Percentiles rank a stretch among this genome's conserved stretches.
These are phyloP conservation scores for Cephus runcator DNA, from an alignment of 2,888 invertebrate genomes.

Conservation along the genomic window DNA sequence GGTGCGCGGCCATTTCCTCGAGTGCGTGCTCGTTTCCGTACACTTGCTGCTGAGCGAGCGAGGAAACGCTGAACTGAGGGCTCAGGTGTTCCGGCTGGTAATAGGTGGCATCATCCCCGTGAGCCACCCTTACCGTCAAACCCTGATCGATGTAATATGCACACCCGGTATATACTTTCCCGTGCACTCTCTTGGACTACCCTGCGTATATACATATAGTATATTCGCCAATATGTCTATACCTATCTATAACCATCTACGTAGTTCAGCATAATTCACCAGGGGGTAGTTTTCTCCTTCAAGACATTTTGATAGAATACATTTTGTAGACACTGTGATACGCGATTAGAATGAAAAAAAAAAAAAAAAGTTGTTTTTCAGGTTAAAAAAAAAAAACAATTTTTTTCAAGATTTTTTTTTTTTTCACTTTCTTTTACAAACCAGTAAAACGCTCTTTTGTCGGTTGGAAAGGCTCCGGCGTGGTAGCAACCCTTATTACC, in stretches of 20 bases:
- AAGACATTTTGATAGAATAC: not conserved
- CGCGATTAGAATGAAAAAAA: not conserved
- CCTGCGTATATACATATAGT: not conserved
- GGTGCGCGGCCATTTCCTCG: constrained; percentile 24
- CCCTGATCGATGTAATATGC: constrained; percentile 62
- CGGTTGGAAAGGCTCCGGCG: constrained; percentile 1
- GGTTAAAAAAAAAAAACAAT: not conserved
- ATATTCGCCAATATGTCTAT: not conserved
- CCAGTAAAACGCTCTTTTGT: constrained; percentile 17
- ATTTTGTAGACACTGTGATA: not conserved
- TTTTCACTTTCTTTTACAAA: not conserved
- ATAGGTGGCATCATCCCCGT: constrained; percentile 57
- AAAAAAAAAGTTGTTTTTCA: not conserved
- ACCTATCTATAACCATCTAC: not conserved
- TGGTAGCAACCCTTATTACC: not conserved
- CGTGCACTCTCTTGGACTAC: constrained; percentile 4
- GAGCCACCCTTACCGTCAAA: constrained; percentile 50
- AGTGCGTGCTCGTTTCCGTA: constrained; percentile 58
- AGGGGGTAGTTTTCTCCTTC: not conserved
- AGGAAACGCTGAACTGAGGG: constrained; percentile 29
- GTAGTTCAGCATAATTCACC: not conserved
- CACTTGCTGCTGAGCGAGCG: constrained; percentile 33
- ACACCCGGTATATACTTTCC: constrained; percentile 40
- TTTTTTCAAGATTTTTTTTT: not conserved
- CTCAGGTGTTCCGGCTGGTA: constrained; percentile 61